A percentile compares a stretch with the other conserved stretches of the same genome.
Conservation (phyloP, 2,888 invertebrate genomes). For the Phorcus lineatus region DNA sequence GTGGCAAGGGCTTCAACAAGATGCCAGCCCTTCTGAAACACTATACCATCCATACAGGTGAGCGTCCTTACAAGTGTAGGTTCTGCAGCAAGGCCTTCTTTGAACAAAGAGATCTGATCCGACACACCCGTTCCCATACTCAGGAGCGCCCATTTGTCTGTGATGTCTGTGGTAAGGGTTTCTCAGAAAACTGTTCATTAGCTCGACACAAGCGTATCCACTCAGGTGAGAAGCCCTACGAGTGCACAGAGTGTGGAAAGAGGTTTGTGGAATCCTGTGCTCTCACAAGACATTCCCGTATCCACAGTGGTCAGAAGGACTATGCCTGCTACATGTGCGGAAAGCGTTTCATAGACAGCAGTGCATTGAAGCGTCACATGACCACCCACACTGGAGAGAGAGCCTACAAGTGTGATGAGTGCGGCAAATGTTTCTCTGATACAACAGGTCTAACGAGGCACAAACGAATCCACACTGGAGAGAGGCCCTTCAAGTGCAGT, state of each 20-base stretch:
- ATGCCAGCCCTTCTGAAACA: not conserved
- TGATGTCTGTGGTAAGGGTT: conserved; percentile 14
- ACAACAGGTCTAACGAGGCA: not conserved
- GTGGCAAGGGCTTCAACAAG: conserved; percentile 9
- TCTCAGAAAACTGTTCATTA: conserved; percentile 1
- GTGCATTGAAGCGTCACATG: conserved; percentile 1
- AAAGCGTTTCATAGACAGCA: not conserved
- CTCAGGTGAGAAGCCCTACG: conserved; percentile 9
- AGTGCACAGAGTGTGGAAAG: conserved; percentile 12
- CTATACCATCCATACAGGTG: conserved; percentile 4
- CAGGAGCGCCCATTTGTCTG: not conserved
- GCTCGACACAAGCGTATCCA: conserved; percentile 1
- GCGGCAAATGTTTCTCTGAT: not conserved
- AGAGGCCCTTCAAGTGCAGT: not conserved
- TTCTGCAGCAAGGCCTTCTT: conserved; percentile 10
- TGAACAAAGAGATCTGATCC: not conserved
- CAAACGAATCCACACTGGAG: not conserved
- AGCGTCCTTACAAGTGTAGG: conserved; percentile 2
- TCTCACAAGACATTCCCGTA: not conserved
- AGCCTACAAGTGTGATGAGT: conserved; percentile 20
- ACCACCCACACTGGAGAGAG: conserved; percentile 20
- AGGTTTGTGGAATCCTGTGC: not conserved
- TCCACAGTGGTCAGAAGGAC: conserved; percentile 5
- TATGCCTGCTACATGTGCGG: conserved; percentile 25
- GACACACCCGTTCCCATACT: not conserved